Base-by-base conservation (phyloP, 2,797 vertebrate species). In the Malurus splendens region DNA sequence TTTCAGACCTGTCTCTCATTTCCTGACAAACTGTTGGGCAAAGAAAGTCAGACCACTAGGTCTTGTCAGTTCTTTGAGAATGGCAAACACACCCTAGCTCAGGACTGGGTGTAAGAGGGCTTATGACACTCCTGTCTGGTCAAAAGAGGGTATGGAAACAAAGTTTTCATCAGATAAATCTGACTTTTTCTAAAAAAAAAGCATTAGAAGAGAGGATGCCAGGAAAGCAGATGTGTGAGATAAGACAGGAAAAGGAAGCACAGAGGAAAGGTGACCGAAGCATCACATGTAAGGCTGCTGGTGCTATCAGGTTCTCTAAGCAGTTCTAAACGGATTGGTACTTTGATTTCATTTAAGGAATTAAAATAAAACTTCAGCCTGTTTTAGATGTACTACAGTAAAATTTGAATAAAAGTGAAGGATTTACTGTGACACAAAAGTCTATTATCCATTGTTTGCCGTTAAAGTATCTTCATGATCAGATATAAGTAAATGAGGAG, bases 1-100 rank as follows among this genome's bases (percentile, higher is more conserved):
- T 86, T 86, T 71, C 50, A 86, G 78, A 83, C 22, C n/a, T 30
- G 27, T 61, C 48, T 61, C 27, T 90, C 65, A 81, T 77, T 88
- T 88, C 33, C 50, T 77, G 57, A 66, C 66, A 81, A 64, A 83
- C 45, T 75, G 22, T 8, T 74, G 54, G 66, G 52, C 33, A 74
- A 59, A 60, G 87, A 52, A 70, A 71, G 47, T 45, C 33, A 86
- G 76, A 76, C 50, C 47, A 33, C 18, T 19, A 45, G 30, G 42
- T 52, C 38, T 18, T 41, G 25, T 45, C 85, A 84, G 38, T 19
- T 60, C 12, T 74, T 23, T 6, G 10, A 52, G 78, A 65, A 71
- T 18, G 14, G 62, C 50, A 81, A 67, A 71, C 6, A 4, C 38
- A 20, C 14, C 13, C 23, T 24, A 6, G 1, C 39, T 45, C 1